Base-by-base conservation (phyloP, 2,888 invertebrate species). In the Bugula neritina region DNA sequence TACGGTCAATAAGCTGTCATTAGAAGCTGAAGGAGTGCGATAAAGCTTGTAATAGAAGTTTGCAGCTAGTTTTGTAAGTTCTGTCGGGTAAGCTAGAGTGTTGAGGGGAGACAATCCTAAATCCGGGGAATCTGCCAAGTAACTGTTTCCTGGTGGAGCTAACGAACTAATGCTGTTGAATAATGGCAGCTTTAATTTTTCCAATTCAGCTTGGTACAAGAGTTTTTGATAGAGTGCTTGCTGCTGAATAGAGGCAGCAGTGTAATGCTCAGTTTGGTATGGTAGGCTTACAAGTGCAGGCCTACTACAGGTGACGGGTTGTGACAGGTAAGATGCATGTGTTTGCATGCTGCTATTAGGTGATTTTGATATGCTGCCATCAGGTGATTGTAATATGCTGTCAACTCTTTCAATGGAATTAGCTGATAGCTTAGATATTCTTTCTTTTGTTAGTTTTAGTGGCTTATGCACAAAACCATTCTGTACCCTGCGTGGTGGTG, bases 161-260 rank as follows among this genome's bases (percentile, higher is more conserved):
- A 31, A 31, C 31, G 63, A n/a, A 63, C 31, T 27, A 5, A 25
- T 25, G 25, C 5, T 25, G 5, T 63, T 25, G 3, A 63, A 1
- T 23, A 27, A 63, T 63, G 63, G 25, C 43, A 43, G 5, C 27
- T 63, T 27, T 31, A 63, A 63, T 5, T 31, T 63, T 29, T 63
- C 63, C n/a, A 63, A 34, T 31, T 63, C 63, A 10, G 21, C 31
- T 63, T 63, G 63, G 31, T 63, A 63, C 13, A 63, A 10, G 29
- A 63, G 63, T 34, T 63, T 63, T 63, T 63, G 63, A 27, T 34
- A 63, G 29, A 63, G 10, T 31, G 27, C 25, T 31, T 63, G 63
- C 13, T 63, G 27, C 31, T 63, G 63, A 13, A 13, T 23, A 31
- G 63, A 21, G 31, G 63, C 63, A n/a, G 17, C 3, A 43, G 17